Evolutionary conservation across 1,140 invertebrate species (phyloP), one percentile per base, ranked within the genome.

Genomic region (Choristoneura fumiferana): DNA sequence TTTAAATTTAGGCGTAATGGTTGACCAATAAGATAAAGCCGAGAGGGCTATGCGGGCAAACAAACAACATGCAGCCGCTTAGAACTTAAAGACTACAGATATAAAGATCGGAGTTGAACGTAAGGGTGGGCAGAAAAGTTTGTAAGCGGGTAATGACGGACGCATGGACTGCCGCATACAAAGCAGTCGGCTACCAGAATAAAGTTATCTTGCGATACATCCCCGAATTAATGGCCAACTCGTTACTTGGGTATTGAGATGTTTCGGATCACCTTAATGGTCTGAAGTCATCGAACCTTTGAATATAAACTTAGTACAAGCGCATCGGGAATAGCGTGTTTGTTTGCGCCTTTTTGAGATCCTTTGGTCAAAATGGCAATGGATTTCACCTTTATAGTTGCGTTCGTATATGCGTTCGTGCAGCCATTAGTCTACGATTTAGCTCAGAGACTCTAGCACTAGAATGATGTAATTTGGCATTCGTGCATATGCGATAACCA

Each of bases 1-100:
- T 88, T 88, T 88, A 89, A 87, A 89, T 86, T 87, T 86, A 86
- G 86, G 81, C 81, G 73, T 87, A 87, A 89, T 85, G 82, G 81
- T 84, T 84, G 82, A 84, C 84, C 86, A 89, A 89, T 87, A 89
- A 89, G 83, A 89, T 87, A 84, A 89, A 87, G 87, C 77, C 75
- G 82, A 85, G 76, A 79, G 78, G 77, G 69, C 72, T 74, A 71
- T 65, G 63, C 63, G 71, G 59, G 60, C 79, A 56, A 73, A 58
- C 29, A 45, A 3, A 64, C 57, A 34, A 34, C 49, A 39, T 70
- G 38, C 71, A 18, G 8, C 4, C 55, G 0, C 1, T 4, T 3
- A 52, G 22, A 54, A 60, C 72, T 62, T 67, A 77, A 80, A 54
- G 17, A 0, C 18, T 10, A 37, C 13, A 43, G n/a, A 6, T 12